Conservation (phyloP, 2,113 vertebrate genomes). For the Hydrolagus affinis region DNA sequence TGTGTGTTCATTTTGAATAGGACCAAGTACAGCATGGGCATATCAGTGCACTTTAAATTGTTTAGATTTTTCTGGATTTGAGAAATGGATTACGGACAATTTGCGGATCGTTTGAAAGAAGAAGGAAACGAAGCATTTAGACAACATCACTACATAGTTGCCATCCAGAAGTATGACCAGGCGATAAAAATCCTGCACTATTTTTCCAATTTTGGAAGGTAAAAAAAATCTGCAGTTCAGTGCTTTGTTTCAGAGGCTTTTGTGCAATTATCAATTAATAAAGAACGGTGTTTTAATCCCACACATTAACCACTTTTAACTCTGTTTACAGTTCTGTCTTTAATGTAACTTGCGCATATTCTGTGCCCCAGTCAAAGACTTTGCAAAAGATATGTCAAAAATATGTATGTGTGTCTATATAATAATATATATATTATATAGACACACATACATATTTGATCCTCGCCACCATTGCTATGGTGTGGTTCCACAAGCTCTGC, state of each 20-base stretch:
- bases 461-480: no score
- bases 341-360: no score
- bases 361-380: no score
- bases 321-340: no score
- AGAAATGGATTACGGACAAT: constrained; percentile 45
- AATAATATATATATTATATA: no score
- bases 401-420: no score
- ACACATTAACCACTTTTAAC: no score
- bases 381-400: no score
- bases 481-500: no score
- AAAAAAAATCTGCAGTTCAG: background rate
- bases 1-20: background rate
- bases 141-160: constrained; percentile 50
- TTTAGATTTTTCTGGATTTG: constrained; percentile 8
- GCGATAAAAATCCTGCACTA: constrained; percentile 35
- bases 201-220: background rate
- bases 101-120: constrained; percentile 42
- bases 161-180: constrained; percentile 53
- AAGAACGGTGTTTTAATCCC: background rate
- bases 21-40: background rate
- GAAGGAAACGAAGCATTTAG: constrained; percentile 53
- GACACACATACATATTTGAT: no score
- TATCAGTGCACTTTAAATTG: background rate
- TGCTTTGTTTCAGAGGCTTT: background rate
- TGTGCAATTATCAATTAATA: background rate